These are phyloP conservation scores for Terebella lapidaria DNA, from an alignment of 2,888 invertebrate genomes.

Conservation along the genomic window DNA sequence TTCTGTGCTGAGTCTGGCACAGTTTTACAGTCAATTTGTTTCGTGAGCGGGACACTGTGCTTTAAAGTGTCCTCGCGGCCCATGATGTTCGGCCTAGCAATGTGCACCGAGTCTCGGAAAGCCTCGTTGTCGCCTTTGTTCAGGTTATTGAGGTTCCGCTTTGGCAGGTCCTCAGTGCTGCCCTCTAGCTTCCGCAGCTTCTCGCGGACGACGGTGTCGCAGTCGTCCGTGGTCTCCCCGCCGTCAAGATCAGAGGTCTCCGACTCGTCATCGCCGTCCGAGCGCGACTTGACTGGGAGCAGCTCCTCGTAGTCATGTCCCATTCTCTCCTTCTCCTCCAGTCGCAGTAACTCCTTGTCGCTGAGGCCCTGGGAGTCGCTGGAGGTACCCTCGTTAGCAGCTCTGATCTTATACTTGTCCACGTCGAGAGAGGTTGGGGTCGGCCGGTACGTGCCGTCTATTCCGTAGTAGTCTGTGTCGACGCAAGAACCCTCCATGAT, in stretches of 20 bases:
- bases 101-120: not conserved
- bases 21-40: too few relatives aligned
- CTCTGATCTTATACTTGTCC: conserved; percentile 23
- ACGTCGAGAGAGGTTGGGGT: conserved; percentile 12
- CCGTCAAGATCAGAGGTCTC: not conserved
- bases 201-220: not conserved
- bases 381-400: not conserved
- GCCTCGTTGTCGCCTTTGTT: not conserved
- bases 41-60: too few relatives aligned
- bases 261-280: too few relatives aligned
- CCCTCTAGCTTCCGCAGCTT: not conserved
- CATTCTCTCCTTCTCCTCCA: not conserved
- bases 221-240: not conserved
- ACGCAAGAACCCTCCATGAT: conserved; percentile 44
- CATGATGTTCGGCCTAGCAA: not conserved
- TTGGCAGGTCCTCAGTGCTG: not conserved
- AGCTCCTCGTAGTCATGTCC: not conserved
- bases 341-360: not conserved
- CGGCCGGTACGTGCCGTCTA: conserved; percentile 31
- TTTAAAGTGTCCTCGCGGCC: too few relatives aligned
- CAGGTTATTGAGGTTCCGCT: not conserved
- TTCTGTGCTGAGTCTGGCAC: too few relatives aligned
- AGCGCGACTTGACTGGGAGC: not conserved
- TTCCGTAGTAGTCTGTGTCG: conserved; percentile 43
- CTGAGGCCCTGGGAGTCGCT: not conserved